Base-by-base conservation (phyloP, 2,797 vertebrate genomes). In the Podarcis siculus region DNA sequence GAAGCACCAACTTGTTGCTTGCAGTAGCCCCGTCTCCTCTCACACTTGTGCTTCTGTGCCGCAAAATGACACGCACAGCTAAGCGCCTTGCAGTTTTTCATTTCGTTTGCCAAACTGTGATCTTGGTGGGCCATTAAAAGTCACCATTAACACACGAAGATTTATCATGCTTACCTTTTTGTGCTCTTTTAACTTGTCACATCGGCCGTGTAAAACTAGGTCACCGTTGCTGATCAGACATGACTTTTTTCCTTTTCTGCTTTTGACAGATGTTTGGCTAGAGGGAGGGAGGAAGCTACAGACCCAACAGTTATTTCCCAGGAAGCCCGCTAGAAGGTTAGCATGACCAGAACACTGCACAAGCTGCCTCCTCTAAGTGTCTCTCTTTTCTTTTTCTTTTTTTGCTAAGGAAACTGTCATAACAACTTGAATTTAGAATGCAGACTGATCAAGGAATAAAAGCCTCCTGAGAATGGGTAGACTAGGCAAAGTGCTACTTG, bases 381-480 rank as follows among this genome's bases (percentile, higher is more conserved):
- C 83, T 83, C 80, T 21, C 42, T 42, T 8, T 49, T 83, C 80
- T 21, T 8, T 42, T 8, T 49, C 45, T 49, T 49, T 4, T 49
- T 82, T 94, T 89, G 90, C 92, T 77, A 64, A 27, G 91, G 85
- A 90, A 94, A 92, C 86, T 95, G 90, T 91, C 91, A 87, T 87
- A 93, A 89, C 86, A 81, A 61, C 86, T 92, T 82, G 42, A 39
- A 87, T 92, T 94, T 92, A 89, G 93, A 92, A 94, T 83, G 85
- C 86, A 93, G 90, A 49, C 79, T 87, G 91, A 77, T 90, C 49
- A 49, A 87, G 89, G 91, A 17, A 79, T 37, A 91, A 45, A 80
- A 87, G 83, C 39, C 86, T 93, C 91, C 80, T 86, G 91, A 94
- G 92, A 82, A 94, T 79, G 86, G 89, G 87, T 79, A 86, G 88